Conservation (phyloP, 2,888 invertebrate species). For the Lymantria monacha region DNA sequence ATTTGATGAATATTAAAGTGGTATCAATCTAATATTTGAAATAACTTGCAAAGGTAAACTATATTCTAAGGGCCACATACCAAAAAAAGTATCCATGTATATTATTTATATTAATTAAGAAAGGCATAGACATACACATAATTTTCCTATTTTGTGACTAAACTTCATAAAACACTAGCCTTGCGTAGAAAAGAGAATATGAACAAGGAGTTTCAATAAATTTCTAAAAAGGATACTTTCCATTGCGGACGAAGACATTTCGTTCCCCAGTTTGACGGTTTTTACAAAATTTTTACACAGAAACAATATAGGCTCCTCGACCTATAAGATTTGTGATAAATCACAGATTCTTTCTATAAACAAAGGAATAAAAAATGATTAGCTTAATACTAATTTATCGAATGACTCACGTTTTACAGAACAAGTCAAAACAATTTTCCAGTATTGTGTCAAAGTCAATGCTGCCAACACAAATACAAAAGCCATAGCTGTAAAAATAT, state of each 20-base stretch:
- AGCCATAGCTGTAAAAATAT: too few species aligned
- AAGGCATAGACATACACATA: not conserved
- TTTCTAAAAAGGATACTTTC: constrained; percentile 91
- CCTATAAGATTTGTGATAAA: constrained; percentile 25
- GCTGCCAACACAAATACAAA: too few species aligned
- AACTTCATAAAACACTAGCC: too few species aligned
- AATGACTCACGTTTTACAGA: too few species aligned
- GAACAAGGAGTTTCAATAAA: not conserved
- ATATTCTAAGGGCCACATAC: not conserved
- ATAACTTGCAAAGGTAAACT: not conserved
- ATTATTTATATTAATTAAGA: not conserved
- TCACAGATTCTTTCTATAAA: constrained; percentile 6
- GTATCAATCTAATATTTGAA: too few species aligned
- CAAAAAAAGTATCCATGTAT: constrained; percentile 18
- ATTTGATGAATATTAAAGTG: too few species aligned
- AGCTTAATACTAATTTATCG: not conserved
- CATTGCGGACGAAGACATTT: constrained; percentile 94
- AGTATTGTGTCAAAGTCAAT: too few species aligned
- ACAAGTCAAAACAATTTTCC: too few species aligned
- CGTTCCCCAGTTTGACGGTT: constrained; percentile 89
- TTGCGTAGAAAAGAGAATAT: not conserved
- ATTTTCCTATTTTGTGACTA: not conserved
- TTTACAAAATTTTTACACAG: constrained; percentile 42
- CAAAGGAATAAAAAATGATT: constrained; percentile 14
- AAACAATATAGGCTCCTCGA: constrained; percentile 35